Percentiles rank a stretch among this genome's conserved stretches.
These are phyloP conservation scores for Lacanobia oleracea DNA, from an alignment of 2,888 invertebrate genomes.

Conservation along the genomic window DNA sequence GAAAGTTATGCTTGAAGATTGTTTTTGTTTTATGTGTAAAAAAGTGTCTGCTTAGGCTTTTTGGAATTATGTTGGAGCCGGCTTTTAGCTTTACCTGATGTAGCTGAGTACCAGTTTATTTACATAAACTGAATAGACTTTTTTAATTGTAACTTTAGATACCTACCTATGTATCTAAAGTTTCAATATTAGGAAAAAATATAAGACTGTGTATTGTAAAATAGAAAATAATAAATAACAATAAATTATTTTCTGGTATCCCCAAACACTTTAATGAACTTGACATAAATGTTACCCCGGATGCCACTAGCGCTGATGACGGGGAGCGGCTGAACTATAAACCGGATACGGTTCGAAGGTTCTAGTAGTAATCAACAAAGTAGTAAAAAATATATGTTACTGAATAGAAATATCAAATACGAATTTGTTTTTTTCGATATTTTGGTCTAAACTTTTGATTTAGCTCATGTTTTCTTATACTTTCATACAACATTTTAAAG, in stretches of 20 bases:
- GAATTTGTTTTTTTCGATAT: conserved; percentile 1
- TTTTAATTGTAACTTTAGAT: too few species aligned
- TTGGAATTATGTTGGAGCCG: too few species aligned
- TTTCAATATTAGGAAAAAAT: too few species aligned
- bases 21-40: too few species aligned
- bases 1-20: too few species aligned
- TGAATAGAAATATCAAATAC: conserved; percentile 51
- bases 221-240: conserved; percentile 16
- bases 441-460: background rate
- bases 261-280: conserved; percentile 52
- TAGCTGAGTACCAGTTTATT: too few species aligned
- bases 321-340: conserved; percentile 71
- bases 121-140: too few species aligned
- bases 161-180: too few species aligned
- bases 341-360: conserved; percentile 81
- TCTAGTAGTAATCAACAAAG: conserved; percentile 73
- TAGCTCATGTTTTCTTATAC: background rate
- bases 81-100: too few species aligned
- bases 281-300: conserved; percentile 70
- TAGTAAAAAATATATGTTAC: conserved; percentile 46
- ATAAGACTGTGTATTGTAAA: too few species aligned
- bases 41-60: too few species aligned
- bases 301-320: conserved; percentile 74
- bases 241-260: conserved; percentile 61
- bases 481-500: conserved; percentile 63